Evolutionary conservation across 2,797 vertebrate genomes (phyloP), one percentile per base, ranked within the genome.

Genomic region (Anguilla anguilla): DNA sequence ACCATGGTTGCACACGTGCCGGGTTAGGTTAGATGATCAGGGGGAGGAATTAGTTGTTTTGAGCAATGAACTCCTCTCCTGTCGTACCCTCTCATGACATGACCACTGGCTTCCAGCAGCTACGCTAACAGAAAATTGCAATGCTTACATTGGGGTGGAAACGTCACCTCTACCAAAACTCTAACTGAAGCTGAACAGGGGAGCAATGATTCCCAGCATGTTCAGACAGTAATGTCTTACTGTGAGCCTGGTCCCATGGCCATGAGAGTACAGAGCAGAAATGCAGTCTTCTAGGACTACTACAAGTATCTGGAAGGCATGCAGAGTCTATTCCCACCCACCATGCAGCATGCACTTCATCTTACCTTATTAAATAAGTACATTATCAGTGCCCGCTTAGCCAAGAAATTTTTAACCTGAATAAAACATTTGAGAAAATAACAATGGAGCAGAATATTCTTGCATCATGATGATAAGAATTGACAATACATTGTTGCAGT

Each of bases 311-410:
- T 51, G 51, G 64, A 61, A 72, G 89, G 77, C 91, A 93, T 93
- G 91, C 92, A 92, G 87, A 90, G 86, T 22, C 59, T 49, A 64
- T 85, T 31, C 67, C 25, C 51, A 19, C 81, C 79, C 46, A 87
- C 84, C 6, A n/a, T 35, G 25, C 28, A 53, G 28, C 91, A 91
- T 91, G 91, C 93, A 92, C 84, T 88, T 84, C 81, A 46, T 49
- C 96, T 98, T 97, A 99, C 99, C 98, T 99, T 99, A 93, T 97
- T 98, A 95, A 99, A 98, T 93, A 99, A 97, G 96, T 99, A 99
- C 96, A 97, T 97, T 93, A 99, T 96, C 96, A 98, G 94, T 64
- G 95, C 97, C 88, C 98, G 96, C 95, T 96, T 99, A 91, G 96
- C 96, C 95, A 99, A 93, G 93, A 98, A 99, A 92, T 85, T 93